Evolutionary conservation across 2,797 vertebrate species (phyloP).

Genomic region (Sciurus vulgaris): DNA sequence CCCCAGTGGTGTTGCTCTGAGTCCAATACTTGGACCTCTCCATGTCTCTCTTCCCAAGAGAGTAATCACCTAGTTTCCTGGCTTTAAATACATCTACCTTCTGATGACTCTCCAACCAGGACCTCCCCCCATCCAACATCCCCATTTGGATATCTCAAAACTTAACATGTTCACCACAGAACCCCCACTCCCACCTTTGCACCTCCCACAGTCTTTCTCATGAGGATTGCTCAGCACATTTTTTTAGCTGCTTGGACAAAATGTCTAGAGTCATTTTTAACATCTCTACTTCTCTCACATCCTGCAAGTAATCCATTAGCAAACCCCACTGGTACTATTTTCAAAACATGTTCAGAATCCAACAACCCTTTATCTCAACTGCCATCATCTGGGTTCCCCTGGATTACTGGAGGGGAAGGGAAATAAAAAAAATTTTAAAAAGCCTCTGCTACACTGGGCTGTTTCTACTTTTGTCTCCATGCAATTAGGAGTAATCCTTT

Average conservation of each 20-base stretch:
- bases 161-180: background rate
- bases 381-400: background rate
- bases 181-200: background rate
- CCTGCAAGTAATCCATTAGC: background rate
- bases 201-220: background rate
- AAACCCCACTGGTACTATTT: background rate
- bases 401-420: background rate
- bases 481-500: background rate
- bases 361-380: background rate
- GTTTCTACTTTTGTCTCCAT: background rate
- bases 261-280: background rate
- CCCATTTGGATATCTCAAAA: background rate
- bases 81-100: constrained; percentile 27
- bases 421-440: no score
- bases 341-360: constrained; percentile 43
- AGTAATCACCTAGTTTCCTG: background rate
- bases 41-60: background rate
- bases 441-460: background rate
- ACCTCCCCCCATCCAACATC: background rate
- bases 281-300: constrained; percentile 6
- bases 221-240: background rate
- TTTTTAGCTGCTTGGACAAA: background rate
- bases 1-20: background rate
- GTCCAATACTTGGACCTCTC: background rate
- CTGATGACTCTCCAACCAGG: background rate